Percentiles rank a stretch among this genome's conserved stretches.
Evolutionary conservation across 2,888 invertebrate species (phyloP).

Genomic region (Tinea trinotella): DNA sequence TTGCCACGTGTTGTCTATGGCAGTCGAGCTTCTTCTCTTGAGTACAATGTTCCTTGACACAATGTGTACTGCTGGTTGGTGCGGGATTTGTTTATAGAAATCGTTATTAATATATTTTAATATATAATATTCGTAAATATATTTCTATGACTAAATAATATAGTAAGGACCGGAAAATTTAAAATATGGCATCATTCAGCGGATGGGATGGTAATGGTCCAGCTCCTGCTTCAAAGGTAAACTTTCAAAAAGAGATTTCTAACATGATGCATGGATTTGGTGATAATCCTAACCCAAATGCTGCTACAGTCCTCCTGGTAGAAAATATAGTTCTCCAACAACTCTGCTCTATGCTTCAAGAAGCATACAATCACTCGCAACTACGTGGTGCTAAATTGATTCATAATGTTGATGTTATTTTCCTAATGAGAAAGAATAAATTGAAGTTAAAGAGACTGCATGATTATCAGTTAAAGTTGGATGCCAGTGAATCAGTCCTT

Average conservation of each 20-base stretch:
- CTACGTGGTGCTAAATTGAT: conserved; percentile 73
- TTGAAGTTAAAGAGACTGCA: conserved; percentile 82
- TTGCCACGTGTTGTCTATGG: no score
- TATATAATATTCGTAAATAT: no score
- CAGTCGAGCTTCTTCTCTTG: no score
- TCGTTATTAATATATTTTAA: no score
- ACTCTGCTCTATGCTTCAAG: conserved; percentile 81
- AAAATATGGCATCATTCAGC: not conserved
- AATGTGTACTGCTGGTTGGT: no score
- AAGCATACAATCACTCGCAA: conserved; percentile 79
- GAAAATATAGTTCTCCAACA: conserved; percentile 89
- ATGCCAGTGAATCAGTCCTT: conserved; percentile 40
- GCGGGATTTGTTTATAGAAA: no score
- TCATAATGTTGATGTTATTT: conserved; percentile 80
- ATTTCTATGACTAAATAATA: no score
- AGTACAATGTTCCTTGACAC: no score
- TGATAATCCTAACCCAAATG: conserved; percentile 85
- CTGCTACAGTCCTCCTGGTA: conserved; percentile 86
- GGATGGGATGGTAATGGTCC: conserved; percentile 8
- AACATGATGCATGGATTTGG: conserved; percentile 96
- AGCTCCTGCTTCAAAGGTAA: conserved; percentile 24
- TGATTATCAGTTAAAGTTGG: conserved; percentile 78
- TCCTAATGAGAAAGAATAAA: conserved; percentile 86
- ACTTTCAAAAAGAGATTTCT: conserved; percentile 80
- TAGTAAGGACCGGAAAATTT: no score